These are phyloP conservation scores for Onychomys leucogaster DNA, from an alignment of 2,797 vertebrate genomes.

Conservation along the genomic window DNA sequence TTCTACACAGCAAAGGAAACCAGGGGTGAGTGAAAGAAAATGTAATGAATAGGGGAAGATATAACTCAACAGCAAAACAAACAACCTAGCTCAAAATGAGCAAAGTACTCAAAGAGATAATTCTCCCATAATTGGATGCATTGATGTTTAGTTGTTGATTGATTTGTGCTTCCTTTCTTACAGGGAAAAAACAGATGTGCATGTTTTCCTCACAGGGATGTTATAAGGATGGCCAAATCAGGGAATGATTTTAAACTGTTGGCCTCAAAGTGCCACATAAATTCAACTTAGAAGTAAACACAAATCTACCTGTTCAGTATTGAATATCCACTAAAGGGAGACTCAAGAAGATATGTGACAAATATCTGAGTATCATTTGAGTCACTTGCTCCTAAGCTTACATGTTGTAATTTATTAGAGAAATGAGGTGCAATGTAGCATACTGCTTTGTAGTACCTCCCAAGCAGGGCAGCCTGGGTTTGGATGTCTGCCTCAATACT, in stretches of 20 bases:
- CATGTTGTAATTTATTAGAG: conserved; percentile 22
- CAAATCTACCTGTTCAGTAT: neutral
- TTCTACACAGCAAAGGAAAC: neutral
- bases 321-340: neutral
- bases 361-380: neutral
- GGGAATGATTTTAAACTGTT: conserved; percentile 24
- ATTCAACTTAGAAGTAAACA: conserved; percentile 20
- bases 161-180: neutral
- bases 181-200: neutral
- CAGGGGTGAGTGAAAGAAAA: neutral
- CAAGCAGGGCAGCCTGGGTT: neutral
- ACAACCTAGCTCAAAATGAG: neutral
- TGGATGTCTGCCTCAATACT: neutral
- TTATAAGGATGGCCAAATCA: conserved; percentile 16
- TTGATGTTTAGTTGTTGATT: neutral
- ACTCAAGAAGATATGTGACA: neutral
- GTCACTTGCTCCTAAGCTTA: neutral
- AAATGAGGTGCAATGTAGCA: neutral
- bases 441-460: neutral
- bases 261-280: neutral
- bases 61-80: neutral
- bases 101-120: neutral
- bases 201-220: neutral
- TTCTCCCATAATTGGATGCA: neutral
- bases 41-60: neutral